These are phyloP conservation scores for Leptopilina drosophilae DNA, from an alignment of 2,888 invertebrate species.

Conservation along the genomic window DNA sequence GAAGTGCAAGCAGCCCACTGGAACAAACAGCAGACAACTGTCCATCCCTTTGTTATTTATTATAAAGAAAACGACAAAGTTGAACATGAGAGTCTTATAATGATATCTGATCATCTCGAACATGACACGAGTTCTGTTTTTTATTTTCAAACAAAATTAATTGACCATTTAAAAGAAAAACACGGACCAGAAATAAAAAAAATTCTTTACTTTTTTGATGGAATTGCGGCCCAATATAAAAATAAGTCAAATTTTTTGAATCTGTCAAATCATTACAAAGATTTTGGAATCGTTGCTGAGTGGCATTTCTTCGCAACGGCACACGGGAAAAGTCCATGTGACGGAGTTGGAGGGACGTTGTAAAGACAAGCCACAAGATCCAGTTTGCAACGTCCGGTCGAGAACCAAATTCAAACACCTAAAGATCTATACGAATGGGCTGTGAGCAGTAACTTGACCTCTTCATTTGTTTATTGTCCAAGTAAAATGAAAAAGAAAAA, in stretches of 20 bases:
- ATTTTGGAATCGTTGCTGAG: not conserved
- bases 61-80: not conserved
- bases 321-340: not conserved
- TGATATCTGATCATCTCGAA: not conserved
- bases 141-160: not conserved
- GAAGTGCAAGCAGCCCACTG: not conserved
- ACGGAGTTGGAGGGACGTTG: not conserved
- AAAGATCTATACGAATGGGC: not conserved
- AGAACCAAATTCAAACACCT: not conserved
- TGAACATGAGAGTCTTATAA: not conserved
- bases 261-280: not conserved
- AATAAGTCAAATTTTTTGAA: not conserved
- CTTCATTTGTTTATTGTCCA: not conserved
- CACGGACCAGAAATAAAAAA: not conserved
- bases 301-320: not conserved
- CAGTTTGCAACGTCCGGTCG: not conserved
- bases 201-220: not conserved
- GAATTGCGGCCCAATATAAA: not conserved
- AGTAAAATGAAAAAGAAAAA: not conserved
- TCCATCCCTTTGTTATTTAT: not conserved
- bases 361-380: not conserved
- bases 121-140: not conserved
- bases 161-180: not conserved
- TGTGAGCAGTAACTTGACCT: not conserved
- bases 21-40: not conserved